Base-by-base conservation (phyloP, 1,140 invertebrate genomes). In the Anthonomus grandis region DNA sequence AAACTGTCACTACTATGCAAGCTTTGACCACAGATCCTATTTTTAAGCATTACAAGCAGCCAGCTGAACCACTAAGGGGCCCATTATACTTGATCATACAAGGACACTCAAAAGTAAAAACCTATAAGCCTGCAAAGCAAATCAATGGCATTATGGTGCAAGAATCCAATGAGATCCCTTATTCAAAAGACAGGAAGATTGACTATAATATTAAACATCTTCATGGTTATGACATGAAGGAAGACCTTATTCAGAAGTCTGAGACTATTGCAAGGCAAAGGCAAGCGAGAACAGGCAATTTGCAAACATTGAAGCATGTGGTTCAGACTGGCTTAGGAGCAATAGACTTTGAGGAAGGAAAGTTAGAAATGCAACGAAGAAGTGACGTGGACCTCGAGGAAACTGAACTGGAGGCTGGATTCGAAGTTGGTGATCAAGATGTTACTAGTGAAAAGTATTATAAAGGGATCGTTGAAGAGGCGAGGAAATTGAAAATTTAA, bases 101-200 rank as follows among this genome's bases (percentile, higher is more conserved):
- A 72, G 87, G 87, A 0, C 87, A 90, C 66, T 89, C 87, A 0
- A 89, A 89, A 74, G 87, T 90, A 0, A 89, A 89, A 74, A 89
- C 85, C 1, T 90, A 90, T 67, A 83, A 86, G 15, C 82, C 86
- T 0, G 81, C 74, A n/a, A 80, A 84, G 42, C 71, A 71, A 48
- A 70, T 75, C 15, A 69, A 77, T 39, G 73, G 72, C 15, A 67
- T 70, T 47, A 63, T 48, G 67, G 70, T 75, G 3, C 76, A 77
- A 54, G 79, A 80, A 71, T 77, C 76, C 0, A 78, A 77, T 51
- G 78, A 81, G 69, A 80, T 82, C 8, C 62, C 67, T 15, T 59
- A 70, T 34, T 54, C 52, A 4, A 56, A 59, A 12, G 68, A 73
- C 45, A 62, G 66, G 19, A 59, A 55, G n/a, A 37, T 57, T 3